Base-by-base conservation (phyloP, 1,140 invertebrate genomes). In the Aphelinus atriplicis region DNA sequence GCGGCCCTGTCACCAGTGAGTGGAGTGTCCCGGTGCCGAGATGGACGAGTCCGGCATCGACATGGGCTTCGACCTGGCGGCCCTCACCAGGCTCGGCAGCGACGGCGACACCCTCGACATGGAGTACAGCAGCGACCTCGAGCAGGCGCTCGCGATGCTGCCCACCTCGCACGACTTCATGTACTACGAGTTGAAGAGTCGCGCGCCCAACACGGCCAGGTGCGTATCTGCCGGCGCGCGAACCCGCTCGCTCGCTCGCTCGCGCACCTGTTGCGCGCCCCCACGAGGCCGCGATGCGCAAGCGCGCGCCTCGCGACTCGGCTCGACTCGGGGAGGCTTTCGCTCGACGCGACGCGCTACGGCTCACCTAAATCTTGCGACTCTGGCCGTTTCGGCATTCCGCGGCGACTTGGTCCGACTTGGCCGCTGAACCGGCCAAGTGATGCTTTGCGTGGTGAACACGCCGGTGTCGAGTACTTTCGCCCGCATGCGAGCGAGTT, bases 61-160 rank as follows among this genome's bases (percentile, higher is more conserved):
- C 84, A 89, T 93, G 88, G 92, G 91, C 76, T 93, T 92, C 80
- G 92, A 93, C 88, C 88, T 93, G 78, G 91, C 90, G 67, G 90
- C 91, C 68, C 86, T 92, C 58, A 84, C 89, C 78, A 7, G 56
- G 3, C 3, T 5, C 42, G 85, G 89, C 78, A 89, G 89, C 78
- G 89, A 91, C 85, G 85, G 90, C 81, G 85, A 88, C 84, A 83
- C 88, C 84, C 83, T 90, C 86, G 84, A 89, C 61, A 71, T 80
- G 9, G 80, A 84, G 43, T 81, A 82, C 75, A 81, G 83, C 65
- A 63, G 3, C 71, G 84, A 85, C 26, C 84, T 85, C 71, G 85
- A 86, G 75, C 80, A 85, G 48, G 80, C 83, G 4, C 62, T 86
- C 0, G 80, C 82, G 7, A 79, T 83, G 48, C 57, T 84, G 2